phyloP scores from a whole-genome alignment of 2,797 vertebrate species.

The Sebastes steindachneri region DNA sequence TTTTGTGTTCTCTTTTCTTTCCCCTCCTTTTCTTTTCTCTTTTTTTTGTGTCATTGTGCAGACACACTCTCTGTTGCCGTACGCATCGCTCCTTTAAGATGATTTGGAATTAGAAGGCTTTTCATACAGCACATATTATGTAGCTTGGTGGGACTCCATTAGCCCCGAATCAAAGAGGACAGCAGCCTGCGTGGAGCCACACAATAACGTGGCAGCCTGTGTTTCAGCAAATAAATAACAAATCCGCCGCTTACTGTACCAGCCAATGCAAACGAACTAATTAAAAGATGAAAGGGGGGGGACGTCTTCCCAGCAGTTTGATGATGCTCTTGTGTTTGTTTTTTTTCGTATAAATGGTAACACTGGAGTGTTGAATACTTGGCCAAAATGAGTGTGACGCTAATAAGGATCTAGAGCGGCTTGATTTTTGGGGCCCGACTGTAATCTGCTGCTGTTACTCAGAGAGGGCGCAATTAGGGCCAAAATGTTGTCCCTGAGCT shows the following conservation, averaged over 20 bases:
- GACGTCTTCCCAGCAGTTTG: constrained; percentile 61
- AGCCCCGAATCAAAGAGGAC: constrained; percentile 82
- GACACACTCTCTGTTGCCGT: constrained; percentile 59
- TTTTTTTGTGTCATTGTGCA: constrained; percentile 55
- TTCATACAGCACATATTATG: constrained; percentile 76
- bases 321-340: constrained; percentile 42
- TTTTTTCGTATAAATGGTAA: constrained; percentile 43
- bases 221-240: constrained; percentile 83
- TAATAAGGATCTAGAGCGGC: constrained; percentile 61
- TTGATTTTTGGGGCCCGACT: constrained; percentile 23
- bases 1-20: constrained; percentile 56
- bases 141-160: constrained; percentile 83
- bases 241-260: constrained; percentile 77
- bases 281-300: constrained; percentile 78
- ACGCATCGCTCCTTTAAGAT: constrained; percentile 74
- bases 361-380: constrained; percentile 47
- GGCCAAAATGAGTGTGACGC: constrained; percentile 54
- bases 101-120: constrained; percentile 83
- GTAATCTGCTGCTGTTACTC: constrained; percentile 45
- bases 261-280: constrained; percentile 78
- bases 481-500: constrained; percentile 56
- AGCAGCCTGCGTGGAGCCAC: constrained; percentile 66
- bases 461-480: constrained; percentile 49
- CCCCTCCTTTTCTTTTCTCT: constrained; percentile 29
- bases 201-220: constrained; percentile 77